These are phyloP conservation scores for Colistium nudipinnis DNA, from an alignment of 2,113 vertebrate genomes.

Conservation along the genomic window DNA sequence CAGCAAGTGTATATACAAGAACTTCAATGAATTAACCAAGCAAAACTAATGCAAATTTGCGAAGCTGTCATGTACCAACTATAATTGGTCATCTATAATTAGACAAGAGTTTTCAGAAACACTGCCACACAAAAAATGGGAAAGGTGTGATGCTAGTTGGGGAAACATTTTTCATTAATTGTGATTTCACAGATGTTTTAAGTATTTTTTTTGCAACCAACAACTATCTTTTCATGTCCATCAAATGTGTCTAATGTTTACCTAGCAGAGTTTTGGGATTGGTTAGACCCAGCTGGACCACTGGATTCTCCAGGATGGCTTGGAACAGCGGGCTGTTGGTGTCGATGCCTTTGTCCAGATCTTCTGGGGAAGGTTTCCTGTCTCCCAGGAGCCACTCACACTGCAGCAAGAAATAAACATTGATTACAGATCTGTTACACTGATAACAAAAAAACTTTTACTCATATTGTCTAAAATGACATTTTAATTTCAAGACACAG, in stretches of 20 bases:
- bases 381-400: constrained; percentile 99
- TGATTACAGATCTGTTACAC: too few relatives aligned
- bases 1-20: too few relatives aligned
- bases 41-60: too few relatives aligned
- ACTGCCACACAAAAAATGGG: background rate
- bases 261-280: constrained; percentile 96
- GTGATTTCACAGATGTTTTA: too few relatives aligned
- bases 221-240: background rate
- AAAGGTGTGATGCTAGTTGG: too few relatives aligned
- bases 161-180: too few relatives aligned
- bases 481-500: background rate
- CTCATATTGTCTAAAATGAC: too few relatives aligned
- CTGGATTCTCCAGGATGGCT: constrained; percentile 97
- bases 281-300: constrained; percentile 95
- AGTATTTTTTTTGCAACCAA: background rate
- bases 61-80: too few relatives aligned
- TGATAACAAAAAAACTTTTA: too few relatives aligned
- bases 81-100: too few relatives aligned
- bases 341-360: constrained; percentile 95
- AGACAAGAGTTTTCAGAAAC: too few relatives aligned
- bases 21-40: too few relatives aligned
- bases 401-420: constrained; percentile 72
- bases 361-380: constrained; percentile 94
- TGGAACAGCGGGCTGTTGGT: constrained; percentile 94
- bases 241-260: constrained; percentile 55